Percentiles rank a stretch among this genome's conserved stretches.
phyloP scores from a whole-genome alignment of 2,113 vertebrate species.

The Aramus guarauna region DNA sequence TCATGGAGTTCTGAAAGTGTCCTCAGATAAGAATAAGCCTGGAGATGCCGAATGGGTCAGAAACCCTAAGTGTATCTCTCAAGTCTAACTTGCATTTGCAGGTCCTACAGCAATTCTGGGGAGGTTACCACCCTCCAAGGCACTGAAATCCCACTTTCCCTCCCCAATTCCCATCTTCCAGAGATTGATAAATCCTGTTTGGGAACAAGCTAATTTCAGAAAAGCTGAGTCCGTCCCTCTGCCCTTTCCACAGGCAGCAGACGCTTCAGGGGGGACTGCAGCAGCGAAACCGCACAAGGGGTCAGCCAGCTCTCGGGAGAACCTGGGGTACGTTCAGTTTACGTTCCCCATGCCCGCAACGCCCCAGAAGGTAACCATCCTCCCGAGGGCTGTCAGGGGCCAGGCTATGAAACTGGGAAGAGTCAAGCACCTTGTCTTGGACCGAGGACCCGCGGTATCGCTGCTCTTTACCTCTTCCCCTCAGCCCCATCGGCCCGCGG shows the following conservation, averaged over 20 bases:
- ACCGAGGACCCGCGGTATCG: too few species aligned
- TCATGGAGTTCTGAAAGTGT: not conserved
- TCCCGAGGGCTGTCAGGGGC: rapidly evolving
- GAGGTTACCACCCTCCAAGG: rapidly evolving
- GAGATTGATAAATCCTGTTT: too few species aligned
- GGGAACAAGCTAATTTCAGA: not conserved
- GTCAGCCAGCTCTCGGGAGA: rapidly evolving
- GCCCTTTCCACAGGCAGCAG: not conserved
- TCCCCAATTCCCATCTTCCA: too few species aligned
- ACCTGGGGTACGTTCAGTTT: rapidly evolving
- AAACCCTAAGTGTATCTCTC: rapidly evolving
- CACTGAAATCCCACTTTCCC: rapidly evolving
- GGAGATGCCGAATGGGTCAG: not conserved
- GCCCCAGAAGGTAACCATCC: not conserved
- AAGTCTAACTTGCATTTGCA: not conserved
- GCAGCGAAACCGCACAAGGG: rapidly evolving
- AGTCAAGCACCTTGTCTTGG: not conserved
- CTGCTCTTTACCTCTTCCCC: not conserved
- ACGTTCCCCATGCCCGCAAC: rapidly evolving
- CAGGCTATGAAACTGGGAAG: rapidly evolving
- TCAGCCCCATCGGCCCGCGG: not conserved
- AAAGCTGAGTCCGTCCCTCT: rapidly evolving
- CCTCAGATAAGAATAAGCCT: not conserved
- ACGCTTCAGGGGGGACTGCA: rapidly evolving
- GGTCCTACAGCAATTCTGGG: not conserved